Percentiles rank a stretch among this genome's conserved stretches.
phyloP scores from a whole-genome alignment of 2,888 invertebrate genomes.

The Arctia plantaginis region DNA sequence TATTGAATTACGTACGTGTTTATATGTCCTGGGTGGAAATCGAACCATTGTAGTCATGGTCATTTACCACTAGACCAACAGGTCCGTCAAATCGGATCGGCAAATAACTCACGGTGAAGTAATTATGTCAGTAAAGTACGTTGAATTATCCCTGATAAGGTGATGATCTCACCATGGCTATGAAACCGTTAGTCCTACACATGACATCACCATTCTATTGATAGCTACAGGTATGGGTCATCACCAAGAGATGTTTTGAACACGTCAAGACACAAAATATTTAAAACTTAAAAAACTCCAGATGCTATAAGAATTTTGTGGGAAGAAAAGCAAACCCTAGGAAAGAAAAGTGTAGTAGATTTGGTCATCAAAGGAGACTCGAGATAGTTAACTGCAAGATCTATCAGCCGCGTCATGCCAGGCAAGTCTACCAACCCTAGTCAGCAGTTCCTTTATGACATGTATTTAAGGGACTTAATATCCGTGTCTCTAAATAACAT shows the following conservation, averaged over 20 bases:
- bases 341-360: not conserved
- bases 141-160: not conserved
- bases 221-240: not conserved
- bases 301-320: not conserved
- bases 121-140: not conserved
- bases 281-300: too few relatives aligned
- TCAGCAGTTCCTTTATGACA: too few relatives aligned
- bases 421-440: too few relatives aligned
- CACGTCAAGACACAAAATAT: not conserved
- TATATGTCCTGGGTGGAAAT: too few relatives aligned
- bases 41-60: too few relatives aligned
- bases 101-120: not conserved
- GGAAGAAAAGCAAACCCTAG: not conserved
- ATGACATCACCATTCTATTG: not conserved
- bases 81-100: not conserved
- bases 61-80: too few relatives aligned
- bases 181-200: not conserved
- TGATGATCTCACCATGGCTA: not conserved
- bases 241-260: not conserved
- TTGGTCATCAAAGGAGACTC: too few relatives aligned
- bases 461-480: not conserved
- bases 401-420: too few relatives aligned
- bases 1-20: too few relatives aligned
- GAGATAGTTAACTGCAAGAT: too few relatives aligned
- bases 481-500: not conserved